phyloP scores from a whole-genome alignment of 2,797 vertebrate species.

The Periophthalmus magnuspinnatus region DNA sequence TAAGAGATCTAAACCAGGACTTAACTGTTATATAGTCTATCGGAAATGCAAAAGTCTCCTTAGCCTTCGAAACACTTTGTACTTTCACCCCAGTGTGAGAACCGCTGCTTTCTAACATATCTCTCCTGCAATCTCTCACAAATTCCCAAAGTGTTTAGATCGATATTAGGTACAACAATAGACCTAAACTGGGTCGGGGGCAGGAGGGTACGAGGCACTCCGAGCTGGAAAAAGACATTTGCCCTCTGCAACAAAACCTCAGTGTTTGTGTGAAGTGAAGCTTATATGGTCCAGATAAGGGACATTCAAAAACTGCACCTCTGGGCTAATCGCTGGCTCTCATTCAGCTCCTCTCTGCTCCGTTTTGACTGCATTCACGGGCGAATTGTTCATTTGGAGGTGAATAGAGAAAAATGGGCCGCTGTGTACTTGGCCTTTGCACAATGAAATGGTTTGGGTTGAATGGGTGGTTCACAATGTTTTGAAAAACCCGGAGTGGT shows the following conservation, averaged over 20 bases:
- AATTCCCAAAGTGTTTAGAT: conserved; percentile 25
- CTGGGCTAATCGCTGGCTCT: conserved; percentile 56
- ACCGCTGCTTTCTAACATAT: not conserved
- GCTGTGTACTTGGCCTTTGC: conserved; percentile 37
- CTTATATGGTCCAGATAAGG: conserved; percentile 53
- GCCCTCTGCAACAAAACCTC: conserved; percentile 33
- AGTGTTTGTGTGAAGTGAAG: conserved; percentile 30
- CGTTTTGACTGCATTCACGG: conserved; percentile 67
- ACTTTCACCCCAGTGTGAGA: too few relatives aligned
- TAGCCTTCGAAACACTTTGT: too few relatives aligned
- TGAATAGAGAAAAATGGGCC: conserved; percentile 41
- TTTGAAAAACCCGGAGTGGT: conserved; percentile 35
- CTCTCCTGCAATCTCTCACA: conserved; percentile 18
- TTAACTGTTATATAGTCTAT: too few relatives aligned
- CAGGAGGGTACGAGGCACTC: conserved; percentile 21
- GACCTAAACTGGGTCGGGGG: conserved; percentile 8
- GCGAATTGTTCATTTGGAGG: conserved; percentile 57
- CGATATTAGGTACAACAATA: conserved; percentile 19
- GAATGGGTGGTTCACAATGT: conserved; percentile 39
- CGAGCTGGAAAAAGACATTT: conserved; percentile 27
- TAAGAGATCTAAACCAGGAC: too few relatives aligned
- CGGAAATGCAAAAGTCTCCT: too few relatives aligned
- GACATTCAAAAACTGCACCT: conserved; percentile 53
- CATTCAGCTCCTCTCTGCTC: conserved; percentile 56
- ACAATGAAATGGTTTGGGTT: conserved; percentile 30